Evolutionary conservation across 2,888 invertebrate species (phyloP).

Genomic region (Neoitamus cyanurus): DNA sequence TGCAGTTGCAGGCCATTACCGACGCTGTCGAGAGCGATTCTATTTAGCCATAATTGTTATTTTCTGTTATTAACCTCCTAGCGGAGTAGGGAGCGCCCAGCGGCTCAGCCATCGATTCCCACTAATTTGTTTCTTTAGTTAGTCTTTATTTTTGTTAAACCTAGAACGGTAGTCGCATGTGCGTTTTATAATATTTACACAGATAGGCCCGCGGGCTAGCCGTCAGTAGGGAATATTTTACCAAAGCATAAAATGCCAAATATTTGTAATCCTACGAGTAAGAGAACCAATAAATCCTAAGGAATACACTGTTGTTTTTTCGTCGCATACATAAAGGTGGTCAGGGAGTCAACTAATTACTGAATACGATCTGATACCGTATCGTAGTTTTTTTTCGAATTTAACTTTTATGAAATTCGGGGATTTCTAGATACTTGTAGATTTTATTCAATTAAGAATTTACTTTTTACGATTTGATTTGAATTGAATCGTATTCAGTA

Average conservation of each 20-base stretch:
- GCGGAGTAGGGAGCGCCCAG: not conserved
- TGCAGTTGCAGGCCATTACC: conserved; percentile 1
- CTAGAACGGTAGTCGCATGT: not conserved
- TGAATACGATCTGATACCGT: too few species aligned
- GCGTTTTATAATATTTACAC: conserved; percentile 35
- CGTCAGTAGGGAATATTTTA: conserved; percentile 54
- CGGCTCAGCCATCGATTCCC: not conserved
- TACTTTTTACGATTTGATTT: too few species aligned
- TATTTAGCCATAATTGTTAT: conserved; percentile 1
- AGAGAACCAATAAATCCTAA: conserved; percentile 16
- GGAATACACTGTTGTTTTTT: not conserved
- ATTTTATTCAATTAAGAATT: too few species aligned
- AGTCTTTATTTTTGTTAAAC: not conserved
- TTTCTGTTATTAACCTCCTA: conserved; percentile 1
- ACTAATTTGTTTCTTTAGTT: not conserved
- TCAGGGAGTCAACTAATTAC: too few species aligned
- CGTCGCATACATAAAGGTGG: too few species aligned
- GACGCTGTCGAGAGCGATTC: not conserved
- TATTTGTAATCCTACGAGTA: conserved; percentile 54
- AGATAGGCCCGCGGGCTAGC: conserved; percentile 40
- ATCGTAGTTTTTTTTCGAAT: too few species aligned
- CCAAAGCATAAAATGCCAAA: conserved; percentile 58
- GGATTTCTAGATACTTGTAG: too few species aligned
- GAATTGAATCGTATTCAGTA: too few species aligned
- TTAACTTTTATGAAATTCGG: too few species aligned